Evolutionary conservation across 1,140 invertebrate genomes (phyloP), one percentile per base, ranked within the genome.

Genomic region (Tetragnatha versicolor): DNA sequence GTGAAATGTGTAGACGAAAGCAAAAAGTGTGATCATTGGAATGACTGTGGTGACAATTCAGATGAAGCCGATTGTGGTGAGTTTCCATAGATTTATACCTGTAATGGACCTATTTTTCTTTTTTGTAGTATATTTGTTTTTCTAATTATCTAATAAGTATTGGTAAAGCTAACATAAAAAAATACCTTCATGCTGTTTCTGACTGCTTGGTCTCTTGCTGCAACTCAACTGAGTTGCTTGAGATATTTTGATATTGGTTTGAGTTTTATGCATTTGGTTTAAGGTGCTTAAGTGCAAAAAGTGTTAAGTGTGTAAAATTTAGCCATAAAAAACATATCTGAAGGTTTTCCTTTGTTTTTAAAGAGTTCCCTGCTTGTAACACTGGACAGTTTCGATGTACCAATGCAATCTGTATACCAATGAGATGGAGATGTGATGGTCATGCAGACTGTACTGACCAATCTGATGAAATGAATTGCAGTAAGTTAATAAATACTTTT

Each of bases 321-420:
- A 17, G 7, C 17, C n/a, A 2, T 58, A 31, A 58, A 17, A 29
- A 3, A 2, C 0, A 33, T 58, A n/a, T 58, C n/a, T 27, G 0
- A 1, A 53, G 27, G 27, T 31, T 31, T 58, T 14, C 27, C 20
- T 42, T 42, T 51, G 17, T 53, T 63, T 35, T 49, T 81, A 53
- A 85, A 95, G 94, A 91, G 87, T 97, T 97, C 84, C 93, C 93
- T 1, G 88, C 92, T 0, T 99, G 97, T 86, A 91, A 94, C 82
- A 90, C 90, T 58, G 93, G 93, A 9, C 94, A 98, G 87, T 98
- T 98, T 85, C 89, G 93, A 27, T 98, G 97, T 87, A 91, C 92
- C 45, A 98, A 98, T 85, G 93, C 94, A 5, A 88, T 96, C 17
- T 99, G 97, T 86, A 82, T 98, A 69, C 94, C 96, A 0, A 89